Evolutionary conservation across 2,113 vertebrate species (phyloP).

Genomic region (Geococcyx californianus): DNA sequence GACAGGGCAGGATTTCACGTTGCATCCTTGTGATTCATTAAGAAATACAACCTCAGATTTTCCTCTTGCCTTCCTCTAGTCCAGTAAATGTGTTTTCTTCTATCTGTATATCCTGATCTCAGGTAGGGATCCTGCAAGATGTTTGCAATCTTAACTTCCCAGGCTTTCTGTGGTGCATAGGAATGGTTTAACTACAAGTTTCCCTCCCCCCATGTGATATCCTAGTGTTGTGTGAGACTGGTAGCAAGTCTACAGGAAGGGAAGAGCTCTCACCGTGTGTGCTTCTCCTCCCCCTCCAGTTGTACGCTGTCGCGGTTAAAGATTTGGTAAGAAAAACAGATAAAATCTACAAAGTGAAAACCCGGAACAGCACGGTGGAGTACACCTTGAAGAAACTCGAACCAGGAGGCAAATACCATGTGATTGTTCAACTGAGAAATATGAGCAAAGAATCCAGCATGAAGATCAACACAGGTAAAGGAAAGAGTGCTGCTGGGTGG

Average conservation of each 20-base stretch:
- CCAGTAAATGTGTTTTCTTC: background rate
- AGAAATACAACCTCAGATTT: background rate
- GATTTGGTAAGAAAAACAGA: conserved; percentile 89
- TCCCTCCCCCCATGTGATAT: accelerated
- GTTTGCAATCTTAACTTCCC: background rate
- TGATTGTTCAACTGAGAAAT: conserved; percentile 90
- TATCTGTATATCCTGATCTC: background rate
- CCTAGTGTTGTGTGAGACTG: background rate
- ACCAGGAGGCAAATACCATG: conserved; percentile 89
- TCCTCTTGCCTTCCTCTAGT: background rate
- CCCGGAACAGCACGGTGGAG: conserved; percentile 90
- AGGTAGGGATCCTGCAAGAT: background rate
- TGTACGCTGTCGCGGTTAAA: conserved; percentile 86
- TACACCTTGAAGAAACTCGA: conserved; percentile 87
- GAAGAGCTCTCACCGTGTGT: background rate
- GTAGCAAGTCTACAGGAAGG: background rate
- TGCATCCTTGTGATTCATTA: background rate
- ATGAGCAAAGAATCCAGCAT: conserved; percentile 95
- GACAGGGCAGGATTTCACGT: background rate
- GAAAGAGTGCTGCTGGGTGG: background rate
- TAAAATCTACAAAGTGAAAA: conserved; percentile 87
- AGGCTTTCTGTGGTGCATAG: background rate
- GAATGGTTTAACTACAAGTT: background rate
- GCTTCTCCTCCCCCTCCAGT: conserved; percentile 67
- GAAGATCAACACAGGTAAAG: conserved; percentile 88